These are phyloP conservation scores for Nothocercus julius DNA, from an alignment of 2,113 vertebrate species.

Conservation along the genomic window DNA sequence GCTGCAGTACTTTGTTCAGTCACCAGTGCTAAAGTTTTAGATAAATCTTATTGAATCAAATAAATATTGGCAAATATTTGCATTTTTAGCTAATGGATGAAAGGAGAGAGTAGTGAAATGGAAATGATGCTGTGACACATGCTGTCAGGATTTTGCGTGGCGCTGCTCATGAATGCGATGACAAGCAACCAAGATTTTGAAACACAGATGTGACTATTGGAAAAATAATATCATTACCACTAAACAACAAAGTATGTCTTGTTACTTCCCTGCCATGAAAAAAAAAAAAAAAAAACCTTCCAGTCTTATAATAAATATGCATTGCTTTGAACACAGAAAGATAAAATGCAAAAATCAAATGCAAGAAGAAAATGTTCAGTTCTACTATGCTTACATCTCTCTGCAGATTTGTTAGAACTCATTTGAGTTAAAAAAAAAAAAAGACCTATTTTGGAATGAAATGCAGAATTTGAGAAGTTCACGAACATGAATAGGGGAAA, in stretches of 20 bases:
- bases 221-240: neutral
- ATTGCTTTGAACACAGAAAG: neutral
- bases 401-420: neutral
- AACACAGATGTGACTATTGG: neutral
- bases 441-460: neutral
- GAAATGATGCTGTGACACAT: neutral
- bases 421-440: too few relatives aligned
- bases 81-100: neutral
- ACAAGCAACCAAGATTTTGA: neutral
- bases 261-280: neutral
- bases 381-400: neutral
- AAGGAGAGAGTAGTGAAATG: fast-evolving
- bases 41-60: neutral
- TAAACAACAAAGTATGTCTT: neutral
- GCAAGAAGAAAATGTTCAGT: neutral
- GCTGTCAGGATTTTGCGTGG: neutral
- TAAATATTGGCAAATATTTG: neutral
- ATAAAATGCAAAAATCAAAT: neutral
- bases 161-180: neutral
- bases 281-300: neutral
- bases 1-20: slow-evolving; percentile 1
- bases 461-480: neutral
- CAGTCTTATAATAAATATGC: neutral
- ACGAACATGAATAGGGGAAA: neutral
- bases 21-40: neutral